Evolutionary conservation across 2,797 vertebrate species (phyloP).

Genomic region (Heteromormyrus szaboi): DNA sequence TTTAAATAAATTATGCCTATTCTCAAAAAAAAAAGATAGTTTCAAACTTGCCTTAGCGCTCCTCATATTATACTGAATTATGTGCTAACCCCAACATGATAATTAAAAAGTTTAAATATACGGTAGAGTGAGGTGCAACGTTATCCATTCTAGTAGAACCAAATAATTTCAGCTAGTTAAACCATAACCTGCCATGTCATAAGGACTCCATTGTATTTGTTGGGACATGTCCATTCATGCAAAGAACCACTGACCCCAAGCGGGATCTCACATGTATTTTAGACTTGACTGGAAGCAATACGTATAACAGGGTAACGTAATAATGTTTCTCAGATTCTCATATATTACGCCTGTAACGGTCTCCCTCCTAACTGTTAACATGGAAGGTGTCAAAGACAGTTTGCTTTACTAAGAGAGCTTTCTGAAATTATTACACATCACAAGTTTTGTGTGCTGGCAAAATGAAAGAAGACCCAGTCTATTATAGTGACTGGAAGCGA

Average conservation of each 20-base stretch:
- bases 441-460: background rate
- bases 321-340: background rate
- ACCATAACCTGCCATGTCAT: background rate
- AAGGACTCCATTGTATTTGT: background rate
- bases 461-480: background rate
- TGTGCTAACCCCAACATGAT: background rate
- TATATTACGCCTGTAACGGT: background rate
- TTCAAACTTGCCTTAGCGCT: background rate
- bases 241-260: background rate
- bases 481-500: background rate
- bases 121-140: background rate
- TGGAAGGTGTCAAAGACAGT: background rate
- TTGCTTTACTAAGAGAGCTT: background rate
- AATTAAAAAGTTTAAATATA: background rate
- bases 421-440: background rate
- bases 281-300: background rate
- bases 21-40: background rate
- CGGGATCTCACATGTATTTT: background rate
- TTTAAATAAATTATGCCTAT: background rate
- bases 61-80: background rate
- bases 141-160: background rate
- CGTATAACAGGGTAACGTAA: background rate
- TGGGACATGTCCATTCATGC: background rate
- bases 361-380: background rate
- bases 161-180: background rate